Evolutionary conservation across 2,113 vertebrate genomes (phyloP).

Genomic region (Oncorhynchus clarkii): DNA sequence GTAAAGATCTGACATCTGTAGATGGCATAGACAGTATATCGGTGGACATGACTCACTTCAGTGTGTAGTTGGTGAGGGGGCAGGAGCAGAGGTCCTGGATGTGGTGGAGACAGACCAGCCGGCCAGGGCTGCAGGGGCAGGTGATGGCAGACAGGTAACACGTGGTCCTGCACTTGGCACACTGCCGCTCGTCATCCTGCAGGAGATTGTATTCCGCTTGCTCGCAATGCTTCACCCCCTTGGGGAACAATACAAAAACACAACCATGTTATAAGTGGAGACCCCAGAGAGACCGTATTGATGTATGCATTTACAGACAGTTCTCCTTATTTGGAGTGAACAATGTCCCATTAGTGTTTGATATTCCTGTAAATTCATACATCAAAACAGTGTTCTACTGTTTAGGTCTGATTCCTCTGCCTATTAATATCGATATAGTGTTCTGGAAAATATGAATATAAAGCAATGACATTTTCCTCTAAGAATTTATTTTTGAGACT

Average conservation of each 20-base stretch:
- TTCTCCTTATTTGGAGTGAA: neutral
- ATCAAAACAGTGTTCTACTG: neutral
- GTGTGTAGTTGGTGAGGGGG: conserved; percentile 79
- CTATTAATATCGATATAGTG: neutral
- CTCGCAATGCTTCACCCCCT: conserved; percentile 82
- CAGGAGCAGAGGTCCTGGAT: conserved; percentile 84
- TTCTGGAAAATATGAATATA: neutral
- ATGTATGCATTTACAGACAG: no score
- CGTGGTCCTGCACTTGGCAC: conserved; percentile 91
- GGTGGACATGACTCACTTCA: conserved; percentile 78
- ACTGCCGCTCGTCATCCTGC: conserved; percentile 95
- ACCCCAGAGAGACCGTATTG: neutral
- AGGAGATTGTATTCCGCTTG: conserved; percentile 86
- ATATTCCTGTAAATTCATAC: neutral
- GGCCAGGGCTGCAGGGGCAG: conserved; percentile 82
- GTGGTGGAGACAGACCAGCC: conserved; percentile 89
- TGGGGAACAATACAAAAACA: conserved; percentile 31
- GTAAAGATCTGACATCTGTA: no score
- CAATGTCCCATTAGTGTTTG: neutral
- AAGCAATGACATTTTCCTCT: neutral
- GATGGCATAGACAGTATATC: no score
- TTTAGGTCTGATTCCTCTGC: neutral
- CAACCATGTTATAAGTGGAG: neutral
- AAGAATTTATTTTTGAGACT: neutral
- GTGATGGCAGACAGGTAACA: conserved; percentile 95